These are phyloP conservation scores for Morphnarchus princeps DNA, from an alignment of 2,113 vertebrate genomes.

Conservation along the genomic window DNA sequence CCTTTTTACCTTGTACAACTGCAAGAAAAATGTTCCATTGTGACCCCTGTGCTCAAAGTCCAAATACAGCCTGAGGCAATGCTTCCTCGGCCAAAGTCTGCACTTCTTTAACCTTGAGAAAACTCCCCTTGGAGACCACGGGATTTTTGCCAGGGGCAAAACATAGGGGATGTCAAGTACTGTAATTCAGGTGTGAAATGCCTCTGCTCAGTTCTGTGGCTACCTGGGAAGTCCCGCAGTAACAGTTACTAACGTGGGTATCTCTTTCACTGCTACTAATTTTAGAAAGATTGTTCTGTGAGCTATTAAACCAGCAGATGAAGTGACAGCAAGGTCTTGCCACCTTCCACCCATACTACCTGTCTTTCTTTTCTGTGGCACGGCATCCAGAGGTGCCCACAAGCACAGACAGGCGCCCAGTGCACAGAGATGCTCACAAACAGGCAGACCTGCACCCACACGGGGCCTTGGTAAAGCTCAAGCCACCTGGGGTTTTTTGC, in stretches of 20 bases:
- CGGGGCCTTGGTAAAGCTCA: background rate
- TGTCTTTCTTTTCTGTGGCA: background rate
- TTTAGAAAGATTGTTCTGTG: background rate
- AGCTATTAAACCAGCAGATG: background rate
- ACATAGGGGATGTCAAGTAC: background rate
- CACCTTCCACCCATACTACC: background rate
- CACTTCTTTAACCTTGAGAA: background rate
- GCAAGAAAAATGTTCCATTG: background rate
- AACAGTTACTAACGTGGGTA: background rate
- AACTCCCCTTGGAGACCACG: background rate
- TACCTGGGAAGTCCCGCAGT: background rate
- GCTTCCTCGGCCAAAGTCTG: background rate
- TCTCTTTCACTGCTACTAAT: background rate
- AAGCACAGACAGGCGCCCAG: rapidly evolving
- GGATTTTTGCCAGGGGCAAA: background rate
- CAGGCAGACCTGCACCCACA: background rate
- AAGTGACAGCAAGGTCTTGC: background rate
- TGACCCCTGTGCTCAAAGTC: background rate
- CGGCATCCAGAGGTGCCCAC: background rate
- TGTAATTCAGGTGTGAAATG: background rate
- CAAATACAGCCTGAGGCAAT: background rate
- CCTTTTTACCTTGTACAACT: background rate
- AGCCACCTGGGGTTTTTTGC: background rate
- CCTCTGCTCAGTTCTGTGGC: background rate
- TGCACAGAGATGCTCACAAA: background rate